Conservation (phyloP, 2,888 invertebrate genomes). For the Seira ritae region DNA sequence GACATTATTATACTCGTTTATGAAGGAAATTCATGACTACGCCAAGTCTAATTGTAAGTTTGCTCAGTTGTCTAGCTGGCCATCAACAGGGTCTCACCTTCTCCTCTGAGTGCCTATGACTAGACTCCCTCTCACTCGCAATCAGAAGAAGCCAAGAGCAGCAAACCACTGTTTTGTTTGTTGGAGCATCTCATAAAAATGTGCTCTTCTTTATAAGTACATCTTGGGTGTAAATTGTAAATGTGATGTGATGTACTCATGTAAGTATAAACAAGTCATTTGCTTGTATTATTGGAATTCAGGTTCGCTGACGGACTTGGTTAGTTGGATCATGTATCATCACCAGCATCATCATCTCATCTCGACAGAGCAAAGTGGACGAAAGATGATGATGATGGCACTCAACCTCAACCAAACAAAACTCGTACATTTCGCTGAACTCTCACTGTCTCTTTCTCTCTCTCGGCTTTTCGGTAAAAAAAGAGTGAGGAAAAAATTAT, state of each 20-base stretch:
- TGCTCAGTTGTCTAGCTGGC: background rate
- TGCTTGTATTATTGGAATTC: background rate
- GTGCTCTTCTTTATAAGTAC: background rate
- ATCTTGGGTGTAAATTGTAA: background rate
- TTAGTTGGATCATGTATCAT: conserved; percentile 35
- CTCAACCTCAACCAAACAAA: background rate
- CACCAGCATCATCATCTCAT: conserved; percentile 22
- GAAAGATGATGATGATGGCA: background rate
- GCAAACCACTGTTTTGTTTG: too few relatives aligned
- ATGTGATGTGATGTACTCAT: conserved; percentile 11
- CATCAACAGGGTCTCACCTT: conserved; percentile 35
- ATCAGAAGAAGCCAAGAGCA: too few relatives aligned
- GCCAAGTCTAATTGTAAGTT: too few relatives aligned
- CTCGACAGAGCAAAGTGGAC: background rate
- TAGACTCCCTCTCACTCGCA: too few relatives aligned
- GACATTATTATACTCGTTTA: too few relatives aligned
- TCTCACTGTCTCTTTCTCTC: background rate
- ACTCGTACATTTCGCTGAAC: background rate
- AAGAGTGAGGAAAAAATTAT: conserved; percentile 48
- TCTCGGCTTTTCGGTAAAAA: conserved; percentile 31
- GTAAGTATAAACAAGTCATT: conserved; percentile 5
- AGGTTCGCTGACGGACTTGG: conserved; percentile 23
- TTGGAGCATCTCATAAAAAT: background rate
- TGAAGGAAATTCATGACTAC: too few relatives aligned
- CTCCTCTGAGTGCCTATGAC: too few relatives aligned